Percentiles rank a stretch among this genome's conserved stretches.
phyloP scores from a whole-genome alignment of 2,888 invertebrate species.

The Harmothoe impar region DNA sequence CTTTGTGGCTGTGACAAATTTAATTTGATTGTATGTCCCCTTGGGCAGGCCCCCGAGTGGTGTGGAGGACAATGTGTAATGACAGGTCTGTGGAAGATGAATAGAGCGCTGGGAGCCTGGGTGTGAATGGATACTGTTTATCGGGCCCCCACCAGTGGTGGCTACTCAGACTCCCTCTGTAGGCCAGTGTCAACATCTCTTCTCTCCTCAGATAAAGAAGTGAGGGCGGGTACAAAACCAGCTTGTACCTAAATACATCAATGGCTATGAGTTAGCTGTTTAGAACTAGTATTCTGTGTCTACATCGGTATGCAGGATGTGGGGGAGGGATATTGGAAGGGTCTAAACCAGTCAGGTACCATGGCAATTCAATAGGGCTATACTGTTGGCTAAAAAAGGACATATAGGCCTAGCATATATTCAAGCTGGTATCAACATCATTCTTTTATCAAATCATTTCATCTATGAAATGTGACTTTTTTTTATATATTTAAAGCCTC shows the following conservation, averaged over 20 bases:
- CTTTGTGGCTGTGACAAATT: constrained; percentile 21
- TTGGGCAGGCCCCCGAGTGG: background rate
- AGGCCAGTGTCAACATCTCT: background rate
- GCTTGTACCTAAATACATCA: background rate
- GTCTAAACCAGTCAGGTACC: too few species aligned
- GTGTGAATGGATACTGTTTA: background rate
- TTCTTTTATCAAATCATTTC: too few species aligned
- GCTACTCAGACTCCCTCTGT: background rate
- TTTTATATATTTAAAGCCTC: too few species aligned
- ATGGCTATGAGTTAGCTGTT: too few species aligned
- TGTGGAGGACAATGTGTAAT: background rate
- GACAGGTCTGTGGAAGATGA: background rate
- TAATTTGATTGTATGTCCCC: constrained; percentile 47
- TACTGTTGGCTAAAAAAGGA: too few species aligned
- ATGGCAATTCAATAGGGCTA: too few species aligned
- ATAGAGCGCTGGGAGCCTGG: background rate
- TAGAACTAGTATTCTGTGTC: too few species aligned
- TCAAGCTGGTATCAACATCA: too few species aligned
- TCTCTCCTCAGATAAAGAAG: background rate
- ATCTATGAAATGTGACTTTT: too few species aligned
- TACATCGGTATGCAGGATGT: too few species aligned
- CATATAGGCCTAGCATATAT: too few species aligned
- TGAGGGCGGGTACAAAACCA: background rate
- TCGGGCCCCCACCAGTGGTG: background rate
- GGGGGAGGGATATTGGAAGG: too few species aligned